Base-by-base conservation (phyloP, 2,888 invertebrate genomes). In the Carterocephalus palaemon region DNA sequence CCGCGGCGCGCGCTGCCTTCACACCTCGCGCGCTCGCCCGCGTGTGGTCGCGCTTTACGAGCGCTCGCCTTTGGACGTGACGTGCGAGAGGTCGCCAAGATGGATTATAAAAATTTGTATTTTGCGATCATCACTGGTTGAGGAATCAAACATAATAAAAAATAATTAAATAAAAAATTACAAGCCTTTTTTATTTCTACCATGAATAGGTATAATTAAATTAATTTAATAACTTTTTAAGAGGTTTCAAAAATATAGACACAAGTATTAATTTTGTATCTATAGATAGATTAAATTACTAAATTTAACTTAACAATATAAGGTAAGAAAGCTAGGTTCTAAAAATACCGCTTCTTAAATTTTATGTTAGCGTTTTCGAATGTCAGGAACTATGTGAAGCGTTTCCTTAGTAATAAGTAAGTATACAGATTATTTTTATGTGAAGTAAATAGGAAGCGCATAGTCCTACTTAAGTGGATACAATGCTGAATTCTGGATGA, bases 1-100 rank as follows among this genome's bases (percentile, higher is more conserved):
- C 84, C 85, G 83, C 76, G 80, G 74, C 72, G 80, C 68, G 77
- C 72, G 71, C 54, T 78, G 80, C 82, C 83, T 85, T 84, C 85
- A 85, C 85, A 84, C 85, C 85, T 84, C 80, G n/a, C n/a, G n/a
- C n/a, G n/a, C n/a, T n/a, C 80, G 75, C 73, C 83, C 85, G 86
- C 86, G 86, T 86, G 86, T 86, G 86, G 86, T 86, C 86, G 78
- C 71, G 71, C 74, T 83, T 83, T 83, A 83, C 79, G 83, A 76
- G 71, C 68, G 67, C 58, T 64, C 64, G 71, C 64, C 71, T 61
- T 61, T 71, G 66, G 67, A 53, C 52, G 48, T 60, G 26, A 1
- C 10, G 8, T 26, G 34, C 42, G 19, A 42, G 28, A 42, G 28
- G 0, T 8, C 4, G 24, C 15, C 34, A 42, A 5, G 6, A 16